phyloP scores from a whole-genome alignment of 1,140 invertebrate species.

The Lepidurus packardi region DNA sequence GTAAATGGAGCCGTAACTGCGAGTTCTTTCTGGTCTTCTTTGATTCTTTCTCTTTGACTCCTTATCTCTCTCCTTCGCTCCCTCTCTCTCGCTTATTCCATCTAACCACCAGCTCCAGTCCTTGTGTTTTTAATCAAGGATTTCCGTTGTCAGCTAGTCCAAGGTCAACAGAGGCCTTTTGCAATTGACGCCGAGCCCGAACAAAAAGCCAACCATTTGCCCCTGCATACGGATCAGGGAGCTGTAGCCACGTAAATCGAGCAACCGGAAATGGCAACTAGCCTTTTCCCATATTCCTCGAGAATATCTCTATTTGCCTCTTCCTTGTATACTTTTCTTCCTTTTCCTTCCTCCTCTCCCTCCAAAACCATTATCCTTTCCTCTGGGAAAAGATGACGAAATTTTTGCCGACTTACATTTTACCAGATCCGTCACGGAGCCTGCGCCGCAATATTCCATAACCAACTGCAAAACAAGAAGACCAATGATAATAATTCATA shows the following conservation, averaged over 20 bases:
- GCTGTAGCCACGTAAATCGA: background rate
- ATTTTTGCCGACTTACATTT: constrained; percentile 59
- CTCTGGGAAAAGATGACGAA: background rate
- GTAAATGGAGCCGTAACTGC: constrained; percentile 18
- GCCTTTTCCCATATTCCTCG: constrained; percentile 7
- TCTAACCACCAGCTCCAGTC: background rate
- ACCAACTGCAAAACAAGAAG: constrained; percentile 60
- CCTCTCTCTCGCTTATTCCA: background rate
- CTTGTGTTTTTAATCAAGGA: constrained; percentile 11
- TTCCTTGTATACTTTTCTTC: background rate
- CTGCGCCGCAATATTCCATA: constrained; percentile 99
- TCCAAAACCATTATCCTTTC: background rate
- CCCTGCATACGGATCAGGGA: background rate
- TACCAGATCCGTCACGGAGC: constrained; percentile 96
- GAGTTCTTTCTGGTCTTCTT: background rate
- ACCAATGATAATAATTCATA: constrained; percentile 32
- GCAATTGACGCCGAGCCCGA: background rate
- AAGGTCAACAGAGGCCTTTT: background rate
- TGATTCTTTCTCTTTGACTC: background rate
- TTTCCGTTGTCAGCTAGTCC: constrained; percentile 13
- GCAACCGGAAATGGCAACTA: background rate
- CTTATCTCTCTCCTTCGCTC: background rate
- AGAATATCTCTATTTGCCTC: background rate
- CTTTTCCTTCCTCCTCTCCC: background rate
- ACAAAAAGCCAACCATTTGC: background rate